Percentiles rank a stretch among this genome's conserved stretches.
These are phyloP conservation scores for Karalla daura DNA, from an alignment of 2,797 vertebrate genomes.

Conservation along the genomic window DNA sequence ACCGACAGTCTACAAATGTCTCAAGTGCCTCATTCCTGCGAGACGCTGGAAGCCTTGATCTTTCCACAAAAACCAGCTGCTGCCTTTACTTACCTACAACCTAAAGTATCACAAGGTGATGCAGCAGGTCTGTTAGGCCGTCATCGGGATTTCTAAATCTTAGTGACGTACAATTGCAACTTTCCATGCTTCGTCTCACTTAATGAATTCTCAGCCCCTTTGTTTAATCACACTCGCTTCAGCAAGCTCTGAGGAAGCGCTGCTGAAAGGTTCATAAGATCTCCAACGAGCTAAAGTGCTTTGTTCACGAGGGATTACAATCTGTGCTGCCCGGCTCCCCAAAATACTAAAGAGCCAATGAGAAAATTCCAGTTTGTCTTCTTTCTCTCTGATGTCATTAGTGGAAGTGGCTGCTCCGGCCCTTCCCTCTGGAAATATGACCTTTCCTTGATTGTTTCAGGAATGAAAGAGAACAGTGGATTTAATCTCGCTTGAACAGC, in stretches of 20 bases:
- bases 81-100: constrained; percentile 19
- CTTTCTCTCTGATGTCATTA: constrained; percentile 49
- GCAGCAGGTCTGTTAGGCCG: too few relatives aligned
- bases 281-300: constrained; percentile 13
- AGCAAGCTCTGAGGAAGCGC: constrained; percentile 11
- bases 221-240: constrained; percentile 13
- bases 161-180: too few relatives aligned
- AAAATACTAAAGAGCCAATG: constrained; percentile 39
- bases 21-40: constrained; percentile 1
- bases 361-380: constrained; percentile 49
- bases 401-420: constrained; percentile 30
- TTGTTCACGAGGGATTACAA: constrained; percentile 39
- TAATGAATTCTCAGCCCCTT: constrained; percentile 1
- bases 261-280: constrained; percentile 2
- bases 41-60: constrained; percentile 14
- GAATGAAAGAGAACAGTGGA: constrained; percentile 50
- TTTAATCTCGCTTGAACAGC: constrained; percentile 25
- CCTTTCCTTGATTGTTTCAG: constrained; percentile 47
- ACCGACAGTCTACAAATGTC: constrained; percentile 29
- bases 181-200: too few relatives aligned
- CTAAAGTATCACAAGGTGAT: not conserved
- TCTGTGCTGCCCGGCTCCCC: constrained; percentile 15
- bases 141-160: too few relatives aligned
- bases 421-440: constrained; percentile 59
- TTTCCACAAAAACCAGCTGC: constrained; percentile 12